These are phyloP conservation scores for Lepidurus couesii DNA, from an alignment of 1,140 invertebrate species.

Conservation along the genomic window DNA sequence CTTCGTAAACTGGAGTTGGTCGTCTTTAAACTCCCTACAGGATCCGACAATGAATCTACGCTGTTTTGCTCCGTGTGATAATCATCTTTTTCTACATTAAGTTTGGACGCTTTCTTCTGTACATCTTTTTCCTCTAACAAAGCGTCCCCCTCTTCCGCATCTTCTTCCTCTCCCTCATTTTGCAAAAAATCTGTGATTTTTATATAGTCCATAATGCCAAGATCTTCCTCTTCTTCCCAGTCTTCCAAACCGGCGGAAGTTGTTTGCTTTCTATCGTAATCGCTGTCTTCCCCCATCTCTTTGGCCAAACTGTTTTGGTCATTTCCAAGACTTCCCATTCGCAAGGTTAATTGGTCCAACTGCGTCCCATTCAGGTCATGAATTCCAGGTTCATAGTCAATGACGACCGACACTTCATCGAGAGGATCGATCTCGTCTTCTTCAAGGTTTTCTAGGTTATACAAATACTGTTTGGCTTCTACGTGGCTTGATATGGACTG, in stretches of 20 bases:
- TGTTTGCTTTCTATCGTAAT: not conserved
- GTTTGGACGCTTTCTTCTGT: not conserved
- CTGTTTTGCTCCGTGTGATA: not conserved
- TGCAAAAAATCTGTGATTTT: not conserved
- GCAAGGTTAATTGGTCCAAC: conserved; percentile 31
- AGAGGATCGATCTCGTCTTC: conserved; percentile 46
- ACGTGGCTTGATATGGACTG: not conserved
- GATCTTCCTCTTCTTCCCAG: not conserved
- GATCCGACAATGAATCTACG: not conserved
- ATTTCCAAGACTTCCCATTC: not conserved
- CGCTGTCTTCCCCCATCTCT: not conserved
- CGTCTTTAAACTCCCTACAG: not conserved
- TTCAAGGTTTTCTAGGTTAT: conserved; percentile 42
- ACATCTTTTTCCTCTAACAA: not conserved
- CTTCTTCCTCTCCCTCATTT: not conserved
- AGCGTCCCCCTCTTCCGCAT: not conserved
- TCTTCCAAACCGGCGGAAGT: not conserved
- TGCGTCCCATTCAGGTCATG: conserved; percentile 37
- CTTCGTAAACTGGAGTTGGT: not conserved
- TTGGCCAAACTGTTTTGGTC: not conserved
- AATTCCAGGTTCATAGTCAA: conserved; percentile 35
- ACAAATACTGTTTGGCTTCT: not conserved
- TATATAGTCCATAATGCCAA: not conserved
- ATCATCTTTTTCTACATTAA: not conserved
- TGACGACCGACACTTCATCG: conserved; percentile 41